Conservation (phyloP, 1,140 invertebrate genomes). For the Gryllus bimaculatus region DNA sequence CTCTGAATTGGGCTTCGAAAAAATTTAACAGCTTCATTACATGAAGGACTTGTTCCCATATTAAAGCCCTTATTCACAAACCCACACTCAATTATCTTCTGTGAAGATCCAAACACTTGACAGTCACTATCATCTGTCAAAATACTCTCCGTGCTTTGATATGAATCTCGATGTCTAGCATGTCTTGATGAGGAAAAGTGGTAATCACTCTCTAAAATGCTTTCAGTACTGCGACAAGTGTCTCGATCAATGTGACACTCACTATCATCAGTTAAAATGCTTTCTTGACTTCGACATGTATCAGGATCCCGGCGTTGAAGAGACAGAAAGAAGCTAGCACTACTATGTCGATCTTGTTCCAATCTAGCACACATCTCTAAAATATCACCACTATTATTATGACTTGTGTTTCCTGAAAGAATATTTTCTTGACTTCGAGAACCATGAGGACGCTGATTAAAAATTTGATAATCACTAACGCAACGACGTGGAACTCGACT, state of each 20-base stretch:
- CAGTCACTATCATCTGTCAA: constrained; percentile 40
- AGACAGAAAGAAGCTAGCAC: constrained; percentile 42
- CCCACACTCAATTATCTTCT: neutral
- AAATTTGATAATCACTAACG: constrained; percentile 68
- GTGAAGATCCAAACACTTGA: constrained; percentile 32
- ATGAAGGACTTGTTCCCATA: neutral
- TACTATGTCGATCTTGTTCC: constrained; percentile 44
- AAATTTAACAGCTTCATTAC: neutral
- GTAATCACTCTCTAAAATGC: constrained; percentile 16
- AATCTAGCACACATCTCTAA: constrained; percentile 43
- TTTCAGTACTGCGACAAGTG: constrained; percentile 14
- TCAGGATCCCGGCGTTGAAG: constrained; percentile 34
- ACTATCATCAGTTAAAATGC: constrained; percentile 67
- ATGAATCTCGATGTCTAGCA: neutral
- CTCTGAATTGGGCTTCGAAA: neutral
- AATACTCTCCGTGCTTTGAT: constrained; percentile 38
- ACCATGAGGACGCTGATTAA: constrained; percentile 27
- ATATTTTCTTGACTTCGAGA: constrained; percentile 59
- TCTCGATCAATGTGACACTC: constrained; percentile 37
- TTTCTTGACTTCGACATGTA: constrained; percentile 63
- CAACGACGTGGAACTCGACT: constrained; percentile 48
- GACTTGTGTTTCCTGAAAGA: constrained; percentile 45
- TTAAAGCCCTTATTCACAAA: neutral
- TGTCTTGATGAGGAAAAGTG: neutral
- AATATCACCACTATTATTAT: constrained; percentile 34